These are phyloP conservation scores for Drosophila nikananu DNA, from an alignment of 1,140 invertebrate genomes.

Conservation along the genomic window DNA sequence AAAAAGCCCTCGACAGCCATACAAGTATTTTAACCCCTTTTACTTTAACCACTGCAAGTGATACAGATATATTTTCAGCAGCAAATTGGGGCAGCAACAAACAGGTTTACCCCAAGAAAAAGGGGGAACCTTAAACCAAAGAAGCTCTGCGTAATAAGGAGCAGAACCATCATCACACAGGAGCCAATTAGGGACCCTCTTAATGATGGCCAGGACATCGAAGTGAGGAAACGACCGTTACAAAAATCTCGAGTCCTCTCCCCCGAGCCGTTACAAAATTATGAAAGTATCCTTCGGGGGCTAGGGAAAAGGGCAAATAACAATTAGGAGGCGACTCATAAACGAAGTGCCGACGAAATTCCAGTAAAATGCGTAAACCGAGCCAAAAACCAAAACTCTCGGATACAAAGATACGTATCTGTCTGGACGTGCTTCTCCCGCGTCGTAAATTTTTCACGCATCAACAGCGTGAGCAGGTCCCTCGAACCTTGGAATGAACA, in stretches of 20 bases:
- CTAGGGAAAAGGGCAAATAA: conserved; percentile 51
- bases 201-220: conserved; percentile 18
- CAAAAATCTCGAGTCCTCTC: conserved; percentile 25
- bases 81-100: conserved; percentile 20
- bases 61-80: conserved; percentile 25
- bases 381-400: conserved; percentile 47
- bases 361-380: conserved; percentile 60
- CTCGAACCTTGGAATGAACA: conserved; percentile 58
- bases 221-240: conserved; percentile 48
- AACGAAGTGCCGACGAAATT: conserved; percentile 74
- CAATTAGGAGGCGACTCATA: conserved; percentile 66
- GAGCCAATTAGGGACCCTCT: conserved; percentile 23
- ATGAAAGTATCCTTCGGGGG: conserved; percentile 37
- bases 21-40: conserved; percentile 32
- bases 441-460: conserved; percentile 72
- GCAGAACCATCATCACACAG: conserved; percentile 3
- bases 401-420: conserved; percentile 30
- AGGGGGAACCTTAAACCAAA: conserved; percentile 19
- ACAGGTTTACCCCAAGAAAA: conserved; percentile 9
- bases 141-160: conserved; percentile 31
- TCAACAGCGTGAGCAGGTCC: conserved; percentile 56
- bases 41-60: conserved; percentile 1
- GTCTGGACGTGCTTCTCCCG: conserved; percentile 50
- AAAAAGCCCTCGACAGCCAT: conserved; percentile 11
- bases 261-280: conserved; percentile 50